A percentile compares a stretch with the other conserved stretches of the same genome.
Evolutionary conservation across 2,888 invertebrate genomes (phyloP).

Genomic region (Unio pictorum): DNA sequence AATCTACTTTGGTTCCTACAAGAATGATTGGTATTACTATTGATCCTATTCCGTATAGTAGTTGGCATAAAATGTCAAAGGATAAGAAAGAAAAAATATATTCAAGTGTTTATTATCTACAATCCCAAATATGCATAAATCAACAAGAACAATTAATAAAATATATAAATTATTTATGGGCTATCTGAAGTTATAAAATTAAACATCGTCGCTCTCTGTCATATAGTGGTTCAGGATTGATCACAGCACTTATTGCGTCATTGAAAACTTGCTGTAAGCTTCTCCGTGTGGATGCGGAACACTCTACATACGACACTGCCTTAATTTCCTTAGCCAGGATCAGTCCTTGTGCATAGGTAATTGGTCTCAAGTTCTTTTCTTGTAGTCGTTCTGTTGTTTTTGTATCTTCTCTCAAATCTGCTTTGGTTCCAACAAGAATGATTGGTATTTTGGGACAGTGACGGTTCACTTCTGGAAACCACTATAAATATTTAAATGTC

Average conservation of each 20-base stretch:
- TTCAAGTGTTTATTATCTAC: too few relatives aligned
- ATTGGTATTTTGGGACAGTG: slow-evolving; percentile 99
- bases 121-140: too few relatives aligned
- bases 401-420: slow-evolving; percentile 96
- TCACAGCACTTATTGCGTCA: slow-evolving; percentile 94
- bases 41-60: too few relatives aligned
- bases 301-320: slow-evolving; percentile 97
- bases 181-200: slow-evolving; percentile 2
- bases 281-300: slow-evolving; percentile 97
- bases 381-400: slow-evolving; percentile 94
- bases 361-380: slow-evolving; percentile 96
- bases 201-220: slow-evolving; percentile 81
- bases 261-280: slow-evolving; percentile 99
- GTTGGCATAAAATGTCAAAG: too few relatives aligned
- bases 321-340: slow-evolving; percentile 75
- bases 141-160: too few relatives aligned
- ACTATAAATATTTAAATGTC: slow-evolving; percentile 75
- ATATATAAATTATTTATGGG: too few relatives aligned
- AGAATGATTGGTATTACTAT: too few relatives aligned
- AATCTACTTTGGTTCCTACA: too few relatives aligned
- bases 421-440: slow-evolving; percentile 96
- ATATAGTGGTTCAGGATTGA: slow-evolving; percentile 93
- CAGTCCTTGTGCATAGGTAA: slow-evolving; percentile 93
- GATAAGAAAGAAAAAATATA: too few relatives aligned
- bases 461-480: slow-evolving; percentile 99